Evolutionary conservation across 2,113 vertebrate species (phyloP).

Genomic region (Carassius gibelio): DNA sequence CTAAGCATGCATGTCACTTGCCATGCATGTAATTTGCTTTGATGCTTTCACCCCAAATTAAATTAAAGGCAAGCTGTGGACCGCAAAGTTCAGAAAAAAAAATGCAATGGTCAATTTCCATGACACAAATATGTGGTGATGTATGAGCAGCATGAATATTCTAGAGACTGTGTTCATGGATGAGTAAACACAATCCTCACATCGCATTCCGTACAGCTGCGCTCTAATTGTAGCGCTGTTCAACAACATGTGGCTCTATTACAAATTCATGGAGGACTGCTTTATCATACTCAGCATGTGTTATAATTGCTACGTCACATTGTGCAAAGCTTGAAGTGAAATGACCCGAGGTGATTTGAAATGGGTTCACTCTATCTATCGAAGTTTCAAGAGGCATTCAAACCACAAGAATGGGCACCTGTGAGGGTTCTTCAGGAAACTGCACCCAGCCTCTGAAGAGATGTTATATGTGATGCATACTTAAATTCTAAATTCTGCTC

Average conservation of each 20-base stretch:
- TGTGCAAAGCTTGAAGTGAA: not conserved
- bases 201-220: not conserved
- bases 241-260: slow-evolving; percentile 34
- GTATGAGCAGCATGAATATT: slow-evolving; percentile 20
- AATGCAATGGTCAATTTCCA: not conserved
- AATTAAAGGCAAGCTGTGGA: not conserved
- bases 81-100: not conserved
- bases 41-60: not conserved
- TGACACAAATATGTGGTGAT: not conserved
- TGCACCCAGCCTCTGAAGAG: not conserved
- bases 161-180: not conserved
- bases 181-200: slow-evolving; percentile 1
- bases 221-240: slow-evolving; percentile 2
- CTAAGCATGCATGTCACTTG: not conserved
- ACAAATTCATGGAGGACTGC: slow-evolving; percentile 10
- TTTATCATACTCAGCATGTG: slow-evolving; percentile 16
- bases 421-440: slow-evolving; percentile 14
- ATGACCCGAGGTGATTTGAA: not conserved
- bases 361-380: not conserved
- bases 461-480: not conserved
- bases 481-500: not conserved
- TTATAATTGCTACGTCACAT: not conserved
- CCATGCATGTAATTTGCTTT: not conserved
- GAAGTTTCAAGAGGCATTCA: slow-evolving; percentile 5
- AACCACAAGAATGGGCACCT: not conserved